Evolutionary conservation across 1,140 invertebrate genomes (phyloP), one percentile per base, ranked within the genome.

Genomic region (Platorchestia sp.): DNA sequence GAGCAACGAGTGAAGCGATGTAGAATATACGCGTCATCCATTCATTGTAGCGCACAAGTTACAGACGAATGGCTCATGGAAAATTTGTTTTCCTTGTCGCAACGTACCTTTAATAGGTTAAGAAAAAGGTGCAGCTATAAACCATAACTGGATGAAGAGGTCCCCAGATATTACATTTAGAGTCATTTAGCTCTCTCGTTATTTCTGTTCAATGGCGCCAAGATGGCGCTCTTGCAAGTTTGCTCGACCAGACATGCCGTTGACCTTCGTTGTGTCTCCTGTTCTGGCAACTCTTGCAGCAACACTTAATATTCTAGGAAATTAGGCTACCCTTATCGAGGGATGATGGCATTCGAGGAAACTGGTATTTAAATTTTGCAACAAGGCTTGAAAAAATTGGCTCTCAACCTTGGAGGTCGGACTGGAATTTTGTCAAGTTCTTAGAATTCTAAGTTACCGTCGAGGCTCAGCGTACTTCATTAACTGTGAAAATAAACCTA

Each of bases 351-450:
- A 89, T 89, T 89, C 43, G 7, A 41, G 43, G 87, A 89, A 89
- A 44, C 87, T 89, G 87, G 87, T 44, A 89, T 89, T 89, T 89
- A 89, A 42, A 44, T 89, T 22, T 89, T 89, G 87, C 87, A 89
- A 89, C 42, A 22, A 41, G 36, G 43, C 41, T 19, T 5, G 87
- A 42, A 42, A 41, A 42, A 89, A 41, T 42, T 42, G 10, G n/a
- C 87, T 42, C 41, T 27, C 27, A 89, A 42, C 14, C 87, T 41
- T 42, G 87, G 87, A 41, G 41, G 87, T 42, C 41, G n/a, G 36
- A 41, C n/a, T 89, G 87, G 22, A 42, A 89, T 42, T 7, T 42
- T 41, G 41, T 42, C 87, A 42, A 42, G n/a, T 10, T 43, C 41
- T 89, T 42, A 3, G 87, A 89, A 89, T 44, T 89, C 5, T 42